Percentiles rank a stretch among this genome's conserved stretches.
Conservation (phyloP, 2,888 invertebrate species). For the Dimorphilus gyrociliatus region DNA sequence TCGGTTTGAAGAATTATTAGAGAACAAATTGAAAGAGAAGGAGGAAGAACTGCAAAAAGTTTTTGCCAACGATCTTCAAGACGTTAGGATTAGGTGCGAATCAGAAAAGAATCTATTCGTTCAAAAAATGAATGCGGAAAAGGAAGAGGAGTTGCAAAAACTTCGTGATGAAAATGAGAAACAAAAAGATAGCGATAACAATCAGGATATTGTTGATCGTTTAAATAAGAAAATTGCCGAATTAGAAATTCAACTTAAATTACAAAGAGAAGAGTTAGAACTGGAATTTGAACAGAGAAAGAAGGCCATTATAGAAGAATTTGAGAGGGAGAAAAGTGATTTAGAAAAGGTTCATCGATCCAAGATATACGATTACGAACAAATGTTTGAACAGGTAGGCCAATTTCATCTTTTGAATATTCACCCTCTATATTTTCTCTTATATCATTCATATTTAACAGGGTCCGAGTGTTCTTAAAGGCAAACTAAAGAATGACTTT, state of each 20-base stretch:
- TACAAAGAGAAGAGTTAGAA: slow-evolving; percentile 1
- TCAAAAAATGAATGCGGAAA: slow-evolving; percentile 15
- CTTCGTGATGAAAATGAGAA: not conserved
- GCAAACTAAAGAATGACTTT: slow-evolving; percentile 5
- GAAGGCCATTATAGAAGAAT: slow-evolving; percentile 1
- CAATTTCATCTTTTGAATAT: too few relatives aligned
- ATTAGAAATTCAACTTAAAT: not conserved
- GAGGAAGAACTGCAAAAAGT: too few relatives aligned
- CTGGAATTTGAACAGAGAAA: not conserved
- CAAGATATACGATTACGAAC: slow-evolving; percentile 1
- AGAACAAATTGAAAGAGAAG: too few relatives aligned
- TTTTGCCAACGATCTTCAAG: too few relatives aligned
- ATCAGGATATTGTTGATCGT: not conserved
- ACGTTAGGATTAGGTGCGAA: slow-evolving; percentile 16
- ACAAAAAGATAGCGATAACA: not conserved
- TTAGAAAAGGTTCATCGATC: not conserved
- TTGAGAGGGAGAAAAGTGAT: not conserved
- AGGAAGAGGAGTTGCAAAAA: slow-evolving; percentile 4
- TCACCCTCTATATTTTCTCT: too few relatives aligned
- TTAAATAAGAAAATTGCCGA: not conserved
- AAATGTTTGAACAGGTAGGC: slow-evolving; percentile 1
- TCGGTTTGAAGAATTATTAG: too few relatives aligned
- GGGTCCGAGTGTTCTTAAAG: slow-evolving; percentile 4
- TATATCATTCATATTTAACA: too few relatives aligned
- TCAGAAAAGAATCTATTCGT: slow-evolving; percentile 18